phyloP scores from a whole-genome alignment of 2,888 invertebrate genomes.

The Phengaris alcon region DNA sequence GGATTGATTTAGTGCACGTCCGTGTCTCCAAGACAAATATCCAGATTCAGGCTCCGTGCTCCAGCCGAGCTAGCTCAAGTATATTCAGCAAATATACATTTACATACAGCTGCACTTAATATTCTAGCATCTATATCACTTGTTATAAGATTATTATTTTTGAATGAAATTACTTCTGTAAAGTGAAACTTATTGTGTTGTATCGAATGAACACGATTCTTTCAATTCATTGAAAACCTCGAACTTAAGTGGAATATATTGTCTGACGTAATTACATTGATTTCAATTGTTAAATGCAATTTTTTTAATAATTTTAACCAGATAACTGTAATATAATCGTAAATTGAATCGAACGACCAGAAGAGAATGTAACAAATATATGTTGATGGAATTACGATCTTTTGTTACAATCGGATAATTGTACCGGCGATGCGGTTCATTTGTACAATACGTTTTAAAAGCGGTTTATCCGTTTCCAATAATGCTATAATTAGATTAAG shows the following conservation, averaged over 20 bases:
- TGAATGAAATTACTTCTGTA: background rate
- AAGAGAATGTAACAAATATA: constrained; percentile 2
- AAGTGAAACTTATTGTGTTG: background rate
- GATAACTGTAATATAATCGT: background rate
- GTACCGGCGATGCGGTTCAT: constrained; percentile 16
- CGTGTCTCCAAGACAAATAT: constrained; percentile 20
- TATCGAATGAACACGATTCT: background rate
- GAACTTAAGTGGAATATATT: background rate
- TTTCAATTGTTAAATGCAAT: background rate
- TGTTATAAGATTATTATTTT: background rate
- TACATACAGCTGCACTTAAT: background rate
- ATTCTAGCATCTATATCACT: background rate
- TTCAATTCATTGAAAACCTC: background rate
- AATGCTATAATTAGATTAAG: constrained; percentile 19
- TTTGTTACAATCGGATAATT: constrained; percentile 19
- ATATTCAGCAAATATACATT: background rate
- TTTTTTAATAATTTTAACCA: background rate
- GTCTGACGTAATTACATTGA: background rate
- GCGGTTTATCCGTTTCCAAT: constrained; percentile 24
- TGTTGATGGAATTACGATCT: constrained; percentile 8
- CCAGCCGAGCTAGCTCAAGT: background rate
- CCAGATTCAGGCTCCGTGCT: background rate
- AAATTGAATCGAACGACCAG: background rate
- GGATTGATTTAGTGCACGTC: constrained; percentile 27
- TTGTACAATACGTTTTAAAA: constrained; percentile 20